These are phyloP conservation scores for Atrina japonica DNA, from an alignment of 2,888 invertebrate species.

Conservation along the genomic window DNA sequence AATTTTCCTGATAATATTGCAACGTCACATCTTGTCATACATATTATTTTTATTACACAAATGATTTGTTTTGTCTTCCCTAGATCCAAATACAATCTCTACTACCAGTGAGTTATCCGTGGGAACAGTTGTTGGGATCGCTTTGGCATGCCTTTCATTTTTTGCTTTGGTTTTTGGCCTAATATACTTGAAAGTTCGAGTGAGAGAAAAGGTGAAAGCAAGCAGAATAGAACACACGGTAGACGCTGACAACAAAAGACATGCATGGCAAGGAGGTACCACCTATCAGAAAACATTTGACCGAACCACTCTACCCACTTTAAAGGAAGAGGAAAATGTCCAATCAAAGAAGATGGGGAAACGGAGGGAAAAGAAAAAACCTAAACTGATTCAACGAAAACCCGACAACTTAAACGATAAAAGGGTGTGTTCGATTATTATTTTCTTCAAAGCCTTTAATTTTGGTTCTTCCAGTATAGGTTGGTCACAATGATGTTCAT, in stretches of 20 bases:
- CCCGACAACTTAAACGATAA: too few species aligned
- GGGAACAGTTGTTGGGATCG: neutral
- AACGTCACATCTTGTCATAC: too few species aligned
- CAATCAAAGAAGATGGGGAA: neutral
- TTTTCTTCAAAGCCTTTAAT: too few species aligned
- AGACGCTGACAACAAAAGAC: neutral
- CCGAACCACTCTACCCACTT: neutral
- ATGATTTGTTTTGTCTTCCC: too few species aligned
- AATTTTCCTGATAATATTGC: too few species aligned
- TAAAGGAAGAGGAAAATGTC: neutral
- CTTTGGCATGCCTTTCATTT: neutral
- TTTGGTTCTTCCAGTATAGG: too few species aligned
- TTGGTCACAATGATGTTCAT: too few species aligned
- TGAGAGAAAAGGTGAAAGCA: neutral
- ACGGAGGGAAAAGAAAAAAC: too few species aligned
- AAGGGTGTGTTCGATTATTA: too few species aligned
- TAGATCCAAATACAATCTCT: too few species aligned
- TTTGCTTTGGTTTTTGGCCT: conserved; percentile 1
- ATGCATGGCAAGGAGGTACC: neutral
- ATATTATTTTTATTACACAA: too few species aligned
- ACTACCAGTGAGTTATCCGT: neutral
- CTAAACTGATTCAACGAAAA: too few species aligned
- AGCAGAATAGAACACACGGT: neutral
- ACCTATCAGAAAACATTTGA: neutral
- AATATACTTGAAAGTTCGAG: conserved; percentile 9